These are phyloP conservation scores for Arctopsyche grandis DNA, from an alignment of 1,140 invertebrate genomes.

Conservation along the genomic window DNA sequence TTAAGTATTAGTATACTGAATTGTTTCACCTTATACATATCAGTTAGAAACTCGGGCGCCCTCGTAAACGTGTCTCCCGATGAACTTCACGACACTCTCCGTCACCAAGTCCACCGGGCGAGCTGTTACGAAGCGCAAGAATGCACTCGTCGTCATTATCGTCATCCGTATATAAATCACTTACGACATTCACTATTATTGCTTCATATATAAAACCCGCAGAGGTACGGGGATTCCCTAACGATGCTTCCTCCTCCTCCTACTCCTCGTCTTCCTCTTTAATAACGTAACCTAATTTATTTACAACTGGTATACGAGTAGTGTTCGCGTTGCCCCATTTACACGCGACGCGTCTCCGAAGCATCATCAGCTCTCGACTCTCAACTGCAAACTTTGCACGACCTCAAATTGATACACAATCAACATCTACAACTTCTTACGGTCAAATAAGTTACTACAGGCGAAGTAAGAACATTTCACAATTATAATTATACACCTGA, in stretches of 20 bases:
- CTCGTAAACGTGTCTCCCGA: neutral
- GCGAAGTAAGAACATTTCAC: no score
- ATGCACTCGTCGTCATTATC: constrained; percentile 18
- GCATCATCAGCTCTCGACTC: no score
- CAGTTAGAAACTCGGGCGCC: constrained; percentile 37
- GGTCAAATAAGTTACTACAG: no score
- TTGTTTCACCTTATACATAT: constrained; percentile 46
- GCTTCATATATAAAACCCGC: constrained; percentile 43
- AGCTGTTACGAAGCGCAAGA: constrained; percentile 4
- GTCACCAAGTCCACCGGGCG: neutral
- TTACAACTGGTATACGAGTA: constrained; percentile 53
- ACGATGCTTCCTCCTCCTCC: constrained; percentile 33
- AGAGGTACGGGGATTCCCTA: constrained; percentile 34
- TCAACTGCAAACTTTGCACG: no score
- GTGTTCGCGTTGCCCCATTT: constrained; percentile 23
- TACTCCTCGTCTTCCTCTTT: constrained; percentile 23
- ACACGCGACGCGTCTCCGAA: no score
- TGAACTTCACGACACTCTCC: neutral
- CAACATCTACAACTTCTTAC: no score
- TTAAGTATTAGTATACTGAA: constrained; percentile 54
- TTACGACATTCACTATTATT: constrained; percentile 42
- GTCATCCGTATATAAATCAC: constrained; percentile 24
- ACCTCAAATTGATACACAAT: no score
- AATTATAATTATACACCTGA: no score
- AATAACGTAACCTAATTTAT: constrained; percentile 38